Percentiles rank a stretch among this genome's conserved stretches.
Evolutionary conservation across 1,140 invertebrate species (phyloP).

Genomic region (Danaus melanippus): DNA sequence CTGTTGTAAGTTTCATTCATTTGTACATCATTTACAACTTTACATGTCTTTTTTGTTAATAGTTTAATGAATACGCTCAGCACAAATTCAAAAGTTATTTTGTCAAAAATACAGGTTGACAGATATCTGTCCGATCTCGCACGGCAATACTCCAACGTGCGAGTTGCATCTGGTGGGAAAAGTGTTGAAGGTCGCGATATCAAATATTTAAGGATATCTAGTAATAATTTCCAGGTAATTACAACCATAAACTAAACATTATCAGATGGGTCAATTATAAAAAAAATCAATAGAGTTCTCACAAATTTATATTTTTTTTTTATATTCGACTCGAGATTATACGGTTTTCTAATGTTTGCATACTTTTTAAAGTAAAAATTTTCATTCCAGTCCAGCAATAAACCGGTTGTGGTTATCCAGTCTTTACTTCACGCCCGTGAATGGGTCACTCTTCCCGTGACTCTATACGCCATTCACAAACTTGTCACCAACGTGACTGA

Average conservation of each 20-base stretch:
- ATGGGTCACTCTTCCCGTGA: conserved; percentile 79
- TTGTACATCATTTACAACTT: conserved; percentile 4
- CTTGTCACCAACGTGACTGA: conserved; percentile 74
- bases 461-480: conserved; percentile 76
- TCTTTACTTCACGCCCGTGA: conserved; percentile 73
- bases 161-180: conserved; percentile 67
- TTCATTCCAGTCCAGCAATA: conserved; percentile 9
- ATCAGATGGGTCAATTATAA: too few relatives aligned
- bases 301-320: too few relatives aligned
- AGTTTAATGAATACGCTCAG: too few relatives aligned
- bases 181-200: conserved; percentile 64
- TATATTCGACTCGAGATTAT: conserved; percentile 10
- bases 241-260: not conserved
- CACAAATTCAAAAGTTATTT: too few relatives aligned
- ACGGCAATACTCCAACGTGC: conserved; percentile 77
- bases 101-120: conserved; percentile 54
- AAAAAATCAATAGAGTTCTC: too few relatives aligned
- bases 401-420: conserved; percentile 72
- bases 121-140: conserved; percentile 66
- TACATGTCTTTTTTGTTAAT: conserved; percentile 23
- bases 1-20: conserved; percentile 11
- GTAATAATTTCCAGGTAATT: conserved; percentile 63
- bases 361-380: not conserved
- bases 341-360: conserved; percentile 33
- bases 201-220: conserved; percentile 72